Base-by-base conservation (phyloP, 2,113 vertebrate species). In the Pterocles orientalis region DNA sequence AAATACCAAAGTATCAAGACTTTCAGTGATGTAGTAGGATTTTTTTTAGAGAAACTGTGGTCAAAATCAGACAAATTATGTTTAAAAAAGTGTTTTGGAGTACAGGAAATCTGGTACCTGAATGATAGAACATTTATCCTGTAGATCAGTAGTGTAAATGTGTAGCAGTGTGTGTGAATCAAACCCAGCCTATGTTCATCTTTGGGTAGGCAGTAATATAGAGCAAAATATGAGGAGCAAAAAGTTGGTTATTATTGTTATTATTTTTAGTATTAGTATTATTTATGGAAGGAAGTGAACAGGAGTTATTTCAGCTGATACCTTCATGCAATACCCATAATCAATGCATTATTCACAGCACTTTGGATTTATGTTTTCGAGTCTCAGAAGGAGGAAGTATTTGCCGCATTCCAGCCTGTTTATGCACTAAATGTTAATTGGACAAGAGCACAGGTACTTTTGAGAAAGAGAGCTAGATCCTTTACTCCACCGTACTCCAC, bases 391-490 rank as follows among this genome's bases (percentile, higher is more conserved):
- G 5, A 81, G 21, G 53, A 82, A 50, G 6, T 31, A 6, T 79
- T 82, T 84, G 5, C 26, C 53, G 7, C 9, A 13, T n/a, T 15
- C 4, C 19, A 72, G 8, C 10, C 23, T 29, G 7, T 28, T 66
- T n/a, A 50, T 25, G 18, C 2, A 17, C 1, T 82, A 54, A 66
- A 57, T 56, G 53, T 43, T 58, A 58, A n/a, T 26, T 69, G 29
- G 29, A 50, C 4, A 64, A 68, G 29, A 9, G 8, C 11, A 70
- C 29, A 77, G 1, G 1, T 18, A 39, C 20, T 33, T n/a, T 24
- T 8, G 4, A 65, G 33, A 58, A 81, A 65, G 48, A 39, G 2
- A 13, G 4, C 1, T 0, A 1, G 24, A 76, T 2, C 6, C 7
- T 53, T 57, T 66, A 43, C 31, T 60, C 19, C 14, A 53, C 16